Evolutionary conservation across 2,888 invertebrate species (phyloP).

Genomic region (Eupithecia subfuscata): DNA sequence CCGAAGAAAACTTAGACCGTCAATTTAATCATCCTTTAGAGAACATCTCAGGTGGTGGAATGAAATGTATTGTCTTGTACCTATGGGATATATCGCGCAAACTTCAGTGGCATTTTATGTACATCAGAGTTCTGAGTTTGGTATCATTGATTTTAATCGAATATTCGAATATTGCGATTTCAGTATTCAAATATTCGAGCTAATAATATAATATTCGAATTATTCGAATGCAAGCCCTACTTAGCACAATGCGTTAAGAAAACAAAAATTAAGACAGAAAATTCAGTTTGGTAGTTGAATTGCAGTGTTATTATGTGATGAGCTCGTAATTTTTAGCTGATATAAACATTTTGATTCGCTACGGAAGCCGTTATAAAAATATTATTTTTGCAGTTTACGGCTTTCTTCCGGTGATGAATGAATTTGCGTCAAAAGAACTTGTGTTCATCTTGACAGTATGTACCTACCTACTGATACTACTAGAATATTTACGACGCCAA

Average conservation of each 20-base stretch:
- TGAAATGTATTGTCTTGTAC: no score
- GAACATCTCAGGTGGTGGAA: no score
- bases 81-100: no score
- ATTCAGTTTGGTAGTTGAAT: not conserved
- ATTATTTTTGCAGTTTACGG: slow-evolving; percentile 59
- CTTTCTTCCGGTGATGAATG: slow-evolving; percentile 56
- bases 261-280: not conserved
- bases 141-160: no score
- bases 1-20: no score
- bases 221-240: no score
- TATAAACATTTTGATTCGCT: slow-evolving; percentile 36
- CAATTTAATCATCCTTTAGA: no score
- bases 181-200: no score
- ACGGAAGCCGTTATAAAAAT: slow-evolving; percentile 47
- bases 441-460: not conserved
- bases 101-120: no score
- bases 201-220: no score
- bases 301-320: not conserved
- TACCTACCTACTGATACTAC: not conserved
- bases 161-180: no score
- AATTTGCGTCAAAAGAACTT: slow-evolving; percentile 55
- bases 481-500: not conserved
- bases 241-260: not conserved
- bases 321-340: slow-evolving; percentile 7
- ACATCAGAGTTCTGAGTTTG: no score